Evolutionary conservation across 1,140 invertebrate species (phyloP), one percentile per base, ranked within the genome.

Genomic region (Physella acuta): DNA sequence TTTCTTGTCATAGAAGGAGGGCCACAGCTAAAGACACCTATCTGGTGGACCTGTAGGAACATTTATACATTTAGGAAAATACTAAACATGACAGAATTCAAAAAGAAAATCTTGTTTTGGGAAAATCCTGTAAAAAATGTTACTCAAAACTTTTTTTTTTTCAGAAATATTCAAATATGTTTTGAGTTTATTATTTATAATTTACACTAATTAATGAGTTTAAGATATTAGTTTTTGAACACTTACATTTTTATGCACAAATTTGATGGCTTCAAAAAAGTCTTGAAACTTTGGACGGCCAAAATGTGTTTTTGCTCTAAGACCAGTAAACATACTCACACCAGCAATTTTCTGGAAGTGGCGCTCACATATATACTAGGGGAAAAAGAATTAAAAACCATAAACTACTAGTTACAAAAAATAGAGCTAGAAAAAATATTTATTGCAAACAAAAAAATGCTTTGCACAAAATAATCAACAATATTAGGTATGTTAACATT

Each of bases 331-430:
- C 89, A 98, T 95, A 64, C 94, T 97, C 59, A 91, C 93, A 78
- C 95, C 94, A 0, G 94, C 94, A 61, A 99, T 88, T 66, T 95
- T 90, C 87, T 99, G 97, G 87, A 99, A 99, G 84, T 99, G 97
- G 85, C 98, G 97, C 87, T 99, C 97, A 85, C 97, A 99, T 81
- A 99, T 99, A 81, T 99, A 99, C 97, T 99, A 87, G 33, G 92
- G 89, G 5, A 34, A 39, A 53, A 53, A 31, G n/a, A 28, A 20
- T 14, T 4, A 53, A 26, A 31, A 52, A 39, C 17, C 2, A 26
- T 8, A n/a, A 16, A 16, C 4, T 4, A 26, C 11, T 33, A 26
- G 28, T 33, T 17, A 28, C 4, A 11, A 11, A 60, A 14, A 14
- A 5, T 36, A 60, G 28, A 14, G 8, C 33, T 14, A 30, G 24